These are phyloP conservation scores for Paedocypris sp. DNA, from an alignment of 2,113 vertebrate genomes.

Conservation along the genomic window DNA sequence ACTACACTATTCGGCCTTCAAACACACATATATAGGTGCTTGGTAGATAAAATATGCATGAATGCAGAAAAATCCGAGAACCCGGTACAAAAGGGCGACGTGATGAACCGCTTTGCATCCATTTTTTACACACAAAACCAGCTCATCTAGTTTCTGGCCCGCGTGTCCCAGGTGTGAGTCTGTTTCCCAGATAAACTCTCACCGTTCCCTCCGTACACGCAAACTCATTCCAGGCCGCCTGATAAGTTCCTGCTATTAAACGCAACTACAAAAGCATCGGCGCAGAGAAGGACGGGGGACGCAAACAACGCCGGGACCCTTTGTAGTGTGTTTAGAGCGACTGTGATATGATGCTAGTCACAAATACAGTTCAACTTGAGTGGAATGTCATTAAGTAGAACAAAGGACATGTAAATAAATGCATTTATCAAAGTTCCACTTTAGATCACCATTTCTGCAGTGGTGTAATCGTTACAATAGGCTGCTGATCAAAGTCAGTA, in stretches of 20 bases:
- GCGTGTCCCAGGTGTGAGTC: slow-evolving; percentile 5
- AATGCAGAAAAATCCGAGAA: too few species aligned
- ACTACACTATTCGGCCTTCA: too few species aligned
- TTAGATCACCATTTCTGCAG: too few species aligned
- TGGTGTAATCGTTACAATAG: too few species aligned
- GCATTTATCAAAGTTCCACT: too few species aligned
- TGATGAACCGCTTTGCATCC: too few species aligned
- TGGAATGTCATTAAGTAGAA: slow-evolving; percentile 6
- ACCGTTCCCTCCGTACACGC: background rate
- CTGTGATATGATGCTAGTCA: background rate
- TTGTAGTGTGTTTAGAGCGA: background rate
- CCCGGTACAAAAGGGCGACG: too few species aligned
- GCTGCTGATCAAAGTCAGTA: too few species aligned
- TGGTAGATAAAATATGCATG: too few species aligned
- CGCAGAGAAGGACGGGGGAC: slow-evolving; percentile 4
- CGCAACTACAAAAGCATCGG: slow-evolving; percentile 3
- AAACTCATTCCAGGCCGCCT: slow-evolving; percentile 15
- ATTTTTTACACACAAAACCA: background rate
- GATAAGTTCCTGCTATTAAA: slow-evolving; percentile 20
- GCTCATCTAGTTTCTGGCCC: slow-evolving; percentile 4
- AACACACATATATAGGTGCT: too few species aligned
- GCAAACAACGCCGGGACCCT: slow-evolving; percentile 10
- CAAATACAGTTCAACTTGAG: slow-evolving; percentile 7
- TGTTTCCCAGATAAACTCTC: slow-evolving; percentile 8
- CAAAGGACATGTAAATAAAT: background rate